Evolutionary conservation across 2,797 vertebrate species (phyloP).

Genomic region (Pteronotus mesoamericanus): DNA sequence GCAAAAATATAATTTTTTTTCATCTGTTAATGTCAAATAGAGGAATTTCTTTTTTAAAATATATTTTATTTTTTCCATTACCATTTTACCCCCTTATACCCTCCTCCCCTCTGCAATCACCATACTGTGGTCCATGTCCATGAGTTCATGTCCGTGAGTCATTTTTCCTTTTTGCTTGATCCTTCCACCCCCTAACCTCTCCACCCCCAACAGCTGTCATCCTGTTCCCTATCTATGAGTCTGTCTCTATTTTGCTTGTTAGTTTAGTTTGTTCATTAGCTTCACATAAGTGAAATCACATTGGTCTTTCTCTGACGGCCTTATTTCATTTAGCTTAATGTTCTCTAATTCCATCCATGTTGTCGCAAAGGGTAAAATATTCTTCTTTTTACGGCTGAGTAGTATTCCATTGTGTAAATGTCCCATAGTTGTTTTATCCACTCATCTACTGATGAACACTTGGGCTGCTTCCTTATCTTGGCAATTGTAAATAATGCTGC

Average conservation of each 20-base stretch:
- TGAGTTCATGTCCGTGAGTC: too few species aligned
- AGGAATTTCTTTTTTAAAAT: conserved; percentile 34
- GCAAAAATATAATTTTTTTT: conserved; percentile 70
- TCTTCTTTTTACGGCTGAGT: not conserved
- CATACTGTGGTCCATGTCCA: not conserved
- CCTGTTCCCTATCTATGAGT: not conserved
- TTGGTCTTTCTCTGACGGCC: not conserved
- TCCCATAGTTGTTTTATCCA: not conserved
- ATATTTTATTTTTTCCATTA: not conserved
- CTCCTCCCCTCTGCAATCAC: not conserved
- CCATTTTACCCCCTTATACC: not conserved
- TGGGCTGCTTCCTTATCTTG: not conserved
- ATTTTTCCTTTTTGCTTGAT: not conserved
- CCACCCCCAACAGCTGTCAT: not conserved
- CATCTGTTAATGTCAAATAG: conserved; percentile 70
- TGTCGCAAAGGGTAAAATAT: not conserved
- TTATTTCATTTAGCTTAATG: not conserved
- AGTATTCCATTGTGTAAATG: not conserved
- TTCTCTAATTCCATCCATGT: not conserved
- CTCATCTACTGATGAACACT: not conserved
- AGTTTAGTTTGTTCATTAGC: not conserved
- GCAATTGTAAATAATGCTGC: not conserved
- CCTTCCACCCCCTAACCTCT: not conserved
- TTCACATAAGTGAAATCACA: not conserved
- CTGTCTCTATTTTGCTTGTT: not conserved